Evolutionary conservation across 2,888 invertebrate species (phyloP), one percentile per base, ranked within the genome.

Genomic region (Sisyra nigra): DNA sequence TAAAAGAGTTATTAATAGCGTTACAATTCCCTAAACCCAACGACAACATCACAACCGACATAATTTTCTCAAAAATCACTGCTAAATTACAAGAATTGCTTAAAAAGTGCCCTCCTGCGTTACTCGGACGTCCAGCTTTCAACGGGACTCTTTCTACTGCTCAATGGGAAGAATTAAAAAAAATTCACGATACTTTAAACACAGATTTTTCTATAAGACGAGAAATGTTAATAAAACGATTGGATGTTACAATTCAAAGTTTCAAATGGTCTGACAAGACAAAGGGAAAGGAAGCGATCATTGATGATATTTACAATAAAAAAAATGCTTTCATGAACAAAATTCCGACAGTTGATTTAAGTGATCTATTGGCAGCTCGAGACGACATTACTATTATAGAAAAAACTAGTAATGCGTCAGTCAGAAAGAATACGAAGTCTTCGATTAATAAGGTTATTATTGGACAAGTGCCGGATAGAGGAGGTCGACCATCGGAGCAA

Each of bases 171-270:
- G 66, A 73, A 19, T 57, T 97, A 2, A 74, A 79, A 42, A 65
- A 67, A 5, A 61, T 80, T 1, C 83, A 85, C 54, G 64, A 71
- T 1, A 80, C 85, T 47, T 69, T 96, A 57, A 74, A 75, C 43
- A 70, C 76, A 10, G 96, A 97, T 55, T 97, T 92, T 56, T 71
- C 74, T 50, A 66, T 85, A 46, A 67, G 96, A 40, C 67, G 91
- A 44, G 83, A 91, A 57, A 87, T 91, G 67, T 69, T 97, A 48
- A 66, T 96, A 5, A 91, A 91, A 41, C 71, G 97, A 40, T 65
- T 97, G 30, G 96, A 97, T 60, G 93, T 94, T 46, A 98, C 97
- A 0, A 78, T 97, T 53, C 89, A 93, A 61, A 96, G 96, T 42
- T 98, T 97, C 62, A 80, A 91, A 74, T 91, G 89, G 89, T 87